A percentile compares a stretch with the other conserved stretches of the same genome.
These are phyloP conservation scores for Lepidurus packardi DNA, from an alignment of 1,140 invertebrate species.

Conservation along the genomic window DNA sequence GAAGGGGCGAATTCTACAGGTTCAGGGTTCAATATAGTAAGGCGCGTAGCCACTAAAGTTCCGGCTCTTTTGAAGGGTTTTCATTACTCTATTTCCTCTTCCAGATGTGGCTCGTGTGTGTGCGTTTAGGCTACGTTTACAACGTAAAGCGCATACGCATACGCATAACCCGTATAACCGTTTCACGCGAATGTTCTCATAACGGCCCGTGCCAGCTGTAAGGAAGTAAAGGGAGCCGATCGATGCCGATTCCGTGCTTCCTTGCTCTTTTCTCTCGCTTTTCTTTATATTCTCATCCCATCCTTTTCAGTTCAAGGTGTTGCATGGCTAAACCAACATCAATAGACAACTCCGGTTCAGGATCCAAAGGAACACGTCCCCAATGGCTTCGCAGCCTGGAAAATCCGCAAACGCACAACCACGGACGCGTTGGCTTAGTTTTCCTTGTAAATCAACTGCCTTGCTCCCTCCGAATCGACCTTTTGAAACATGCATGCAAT, in stretches of 20 bases:
- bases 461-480: too few species aligned
- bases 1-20: neutral
- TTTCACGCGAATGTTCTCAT: neutral
- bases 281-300: neutral
- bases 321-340: neutral
- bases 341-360: neutral
- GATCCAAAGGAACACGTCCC: neutral
- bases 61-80: neutral
- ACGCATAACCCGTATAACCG: neutral
- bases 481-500: too few species aligned
- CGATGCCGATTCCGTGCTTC: neutral
- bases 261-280: neutral
- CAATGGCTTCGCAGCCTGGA: neutral
- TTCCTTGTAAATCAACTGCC: too few species aligned
- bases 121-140: neutral
- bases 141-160: too few species aligned
- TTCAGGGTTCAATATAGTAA: neutral
- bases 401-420: neutral
- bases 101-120: neutral
- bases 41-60: neutral
- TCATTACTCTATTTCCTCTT: neutral
- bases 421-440: too few species aligned
- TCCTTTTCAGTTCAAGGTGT: neutral
- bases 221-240: neutral
- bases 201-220: neutral